Evolutionary conservation across 2,113 vertebrate genomes (phyloP).

Genomic region (Dromas ardeola): DNA sequence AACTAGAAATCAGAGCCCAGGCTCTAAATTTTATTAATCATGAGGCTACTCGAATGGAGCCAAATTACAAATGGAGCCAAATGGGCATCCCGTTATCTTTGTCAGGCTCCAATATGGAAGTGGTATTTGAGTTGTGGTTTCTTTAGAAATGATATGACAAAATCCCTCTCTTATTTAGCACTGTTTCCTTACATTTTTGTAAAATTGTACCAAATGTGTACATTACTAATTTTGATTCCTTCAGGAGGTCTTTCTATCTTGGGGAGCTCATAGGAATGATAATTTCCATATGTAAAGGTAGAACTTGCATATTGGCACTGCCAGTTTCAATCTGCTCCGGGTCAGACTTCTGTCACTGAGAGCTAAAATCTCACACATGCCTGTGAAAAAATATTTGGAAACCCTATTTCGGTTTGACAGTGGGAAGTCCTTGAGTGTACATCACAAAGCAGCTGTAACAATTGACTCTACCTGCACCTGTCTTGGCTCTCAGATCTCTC

Average conservation of each 20-base stretch:
- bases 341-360: not conserved
- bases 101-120: not conserved
- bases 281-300: not conserved
- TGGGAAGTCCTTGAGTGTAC: not conserved
- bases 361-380: not conserved
- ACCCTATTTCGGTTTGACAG: not conserved
- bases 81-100: not conserved
- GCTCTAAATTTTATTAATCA: not conserved
- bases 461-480: not conserved
- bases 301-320: not conserved
- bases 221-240: not conserved
- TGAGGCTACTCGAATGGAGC: not conserved
- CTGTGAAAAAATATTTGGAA: conserved; percentile 13
- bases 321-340: not conserved
- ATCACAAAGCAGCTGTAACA: conserved; percentile 1
- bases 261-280: not conserved
- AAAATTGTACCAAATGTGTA: not conserved
- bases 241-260: not conserved
- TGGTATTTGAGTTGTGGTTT: not conserved
- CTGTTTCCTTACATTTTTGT: not conserved
- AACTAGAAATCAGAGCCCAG: not conserved
- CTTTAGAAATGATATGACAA: not conserved
- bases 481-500: not conserved
- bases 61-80: not conserved
- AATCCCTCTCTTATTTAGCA: not conserved